phyloP scores from a whole-genome alignment of 2,888 invertebrate species.

The Rosalia funebris region DNA sequence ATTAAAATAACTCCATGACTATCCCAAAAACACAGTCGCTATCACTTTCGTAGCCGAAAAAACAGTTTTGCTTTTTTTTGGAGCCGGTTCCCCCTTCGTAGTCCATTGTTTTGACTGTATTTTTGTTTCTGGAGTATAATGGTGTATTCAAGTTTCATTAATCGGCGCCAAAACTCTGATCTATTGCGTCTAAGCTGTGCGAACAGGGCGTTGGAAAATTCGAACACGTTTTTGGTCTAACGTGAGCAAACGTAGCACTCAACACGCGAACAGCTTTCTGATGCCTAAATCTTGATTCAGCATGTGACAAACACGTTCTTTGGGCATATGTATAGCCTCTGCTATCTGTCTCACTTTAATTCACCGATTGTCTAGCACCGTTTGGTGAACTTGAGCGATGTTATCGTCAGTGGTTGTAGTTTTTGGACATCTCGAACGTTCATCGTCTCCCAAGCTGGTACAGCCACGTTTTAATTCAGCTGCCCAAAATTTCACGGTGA shows the following conservation, averaged over 20 bases:
- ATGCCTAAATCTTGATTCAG: slow-evolving; percentile 40
- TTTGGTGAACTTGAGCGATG: not conserved
- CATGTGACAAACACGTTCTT: slow-evolving; percentile 28
- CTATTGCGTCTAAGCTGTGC: slow-evolving; percentile 36
- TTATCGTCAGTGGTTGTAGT: slow-evolving; percentile 40
- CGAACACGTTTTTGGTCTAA: slow-evolving; percentile 34
- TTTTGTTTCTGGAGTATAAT: slow-evolving; percentile 19
- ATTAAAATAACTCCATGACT: not conserved
- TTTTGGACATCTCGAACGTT: slow-evolving; percentile 32
- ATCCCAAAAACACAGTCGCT: not conserved
- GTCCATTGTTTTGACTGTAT: not conserved
- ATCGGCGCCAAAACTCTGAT: no score
- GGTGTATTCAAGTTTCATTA: slow-evolving; percentile 22
- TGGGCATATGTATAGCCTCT: slow-evolving; percentile 33
- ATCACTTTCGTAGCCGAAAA: not conserved
- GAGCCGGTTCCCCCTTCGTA: not conserved
- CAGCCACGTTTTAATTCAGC: slow-evolving; percentile 37
- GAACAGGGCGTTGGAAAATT: slow-evolving; percentile 27
- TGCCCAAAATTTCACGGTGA: slow-evolving; percentile 27
- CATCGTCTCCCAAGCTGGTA: slow-evolving; percentile 22
- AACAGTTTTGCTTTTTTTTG: not conserved
- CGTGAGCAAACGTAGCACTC: slow-evolving; percentile 31
- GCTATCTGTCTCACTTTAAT: slow-evolving; percentile 38
- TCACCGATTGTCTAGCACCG: slow-evolving; percentile 32
- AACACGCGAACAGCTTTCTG: slow-evolving; percentile 40